Base-by-base conservation (phyloP, 1,140 invertebrate species). In the Mercenaria mercenaria region DNA sequence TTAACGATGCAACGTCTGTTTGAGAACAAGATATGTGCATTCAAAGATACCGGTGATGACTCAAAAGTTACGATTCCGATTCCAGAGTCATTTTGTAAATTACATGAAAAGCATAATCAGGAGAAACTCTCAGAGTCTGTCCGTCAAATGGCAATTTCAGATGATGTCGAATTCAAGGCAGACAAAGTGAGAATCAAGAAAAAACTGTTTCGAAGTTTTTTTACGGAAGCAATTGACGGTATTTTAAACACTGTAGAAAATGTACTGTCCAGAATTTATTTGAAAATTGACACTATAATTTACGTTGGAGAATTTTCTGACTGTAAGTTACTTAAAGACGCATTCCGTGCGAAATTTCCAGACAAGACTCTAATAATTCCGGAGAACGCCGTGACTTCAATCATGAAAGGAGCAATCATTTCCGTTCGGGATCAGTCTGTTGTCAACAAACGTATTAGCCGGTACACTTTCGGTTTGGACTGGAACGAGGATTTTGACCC, bases 261-360 rank as follows among this genome's bases (percentile, higher is more conserved):
- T 8, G 59, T 47, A 41, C 15, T 80, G 23, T 41, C 20, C 4
- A 0, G 37, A 11, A 29, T 50, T 32, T 43, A 41, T 59, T n/a
- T 41, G 2, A 39, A 82, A 39, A 72, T 89, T 26, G 34, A 82
- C 4, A 81, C 77, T 15, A 81, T 89, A 23, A 52, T 81, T 37
- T 89, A 61, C 18, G 77, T 82, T 13, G 87, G 87, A 37, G 87
- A 79, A 43, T 89, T 89, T 89, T 67, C 87, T 15, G 87, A 89
- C 64, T 89, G 87, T 69, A 20, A 37, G 4, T 20, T 82, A 37
- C 34, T 89, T 34, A 72, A 52, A 52, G 34, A 82, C 23, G 32
- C 23, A 0, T n/a, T 89, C 18, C 67, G n/a, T 39, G 34, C 34
- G 0, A 47, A 26, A 56, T 89, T 89, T 52, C 64, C 77, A 23